These are phyloP conservation scores for Halichoeres trimaculatus DNA, from an alignment of 2,113 vertebrate species.

Conservation along the genomic window DNA sequence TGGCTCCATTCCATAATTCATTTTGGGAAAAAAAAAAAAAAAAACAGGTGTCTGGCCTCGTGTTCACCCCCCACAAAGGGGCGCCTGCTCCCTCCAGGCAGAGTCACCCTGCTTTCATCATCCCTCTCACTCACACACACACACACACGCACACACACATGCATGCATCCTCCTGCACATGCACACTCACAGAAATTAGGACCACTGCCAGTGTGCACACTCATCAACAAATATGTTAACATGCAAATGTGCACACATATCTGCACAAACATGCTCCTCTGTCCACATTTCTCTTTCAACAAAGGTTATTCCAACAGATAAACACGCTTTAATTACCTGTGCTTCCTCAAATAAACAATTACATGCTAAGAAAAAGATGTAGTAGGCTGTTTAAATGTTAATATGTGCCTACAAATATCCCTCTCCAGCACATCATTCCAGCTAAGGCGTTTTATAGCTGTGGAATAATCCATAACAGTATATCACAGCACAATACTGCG, in stretches of 20 bases:
- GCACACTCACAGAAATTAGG: slow-evolving; percentile 2
- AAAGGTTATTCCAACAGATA: slow-evolving; percentile 59
- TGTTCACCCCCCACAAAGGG: slow-evolving; percentile 49
- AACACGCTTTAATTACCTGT: slow-evolving; percentile 70
- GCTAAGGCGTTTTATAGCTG: slow-evolving; percentile 40
- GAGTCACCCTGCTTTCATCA: slow-evolving; percentile 42
- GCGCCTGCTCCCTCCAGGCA: slow-evolving; percentile 57
- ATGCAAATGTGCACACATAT: background rate
- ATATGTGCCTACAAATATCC: slow-evolving; percentile 13
- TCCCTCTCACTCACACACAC: slow-evolving; percentile 7
- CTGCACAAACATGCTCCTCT: slow-evolving; percentile 31
- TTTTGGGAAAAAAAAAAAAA: too few species aligned
- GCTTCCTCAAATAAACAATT: slow-evolving; percentile 31
- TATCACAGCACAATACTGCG: slow-evolving; percentile 41
- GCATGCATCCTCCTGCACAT: background rate
- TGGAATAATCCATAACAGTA: slow-evolving; percentile 38
- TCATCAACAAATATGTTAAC: slow-evolving; percentile 31
- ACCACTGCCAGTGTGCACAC: slow-evolving; percentile 16
- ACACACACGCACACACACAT: slow-evolving; percentile 2
- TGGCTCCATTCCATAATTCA: slow-evolving; percentile 68
- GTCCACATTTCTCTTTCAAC: slow-evolving; percentile 52
- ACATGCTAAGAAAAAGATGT: slow-evolving; percentile 1
- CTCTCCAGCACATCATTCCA: slow-evolving; percentile 10
- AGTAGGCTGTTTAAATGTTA: background rate
- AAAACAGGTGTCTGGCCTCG: slow-evolving; percentile 75